Conservation (phyloP, 1,140 invertebrate genomes). For the Saccostrea glomerata region DNA sequence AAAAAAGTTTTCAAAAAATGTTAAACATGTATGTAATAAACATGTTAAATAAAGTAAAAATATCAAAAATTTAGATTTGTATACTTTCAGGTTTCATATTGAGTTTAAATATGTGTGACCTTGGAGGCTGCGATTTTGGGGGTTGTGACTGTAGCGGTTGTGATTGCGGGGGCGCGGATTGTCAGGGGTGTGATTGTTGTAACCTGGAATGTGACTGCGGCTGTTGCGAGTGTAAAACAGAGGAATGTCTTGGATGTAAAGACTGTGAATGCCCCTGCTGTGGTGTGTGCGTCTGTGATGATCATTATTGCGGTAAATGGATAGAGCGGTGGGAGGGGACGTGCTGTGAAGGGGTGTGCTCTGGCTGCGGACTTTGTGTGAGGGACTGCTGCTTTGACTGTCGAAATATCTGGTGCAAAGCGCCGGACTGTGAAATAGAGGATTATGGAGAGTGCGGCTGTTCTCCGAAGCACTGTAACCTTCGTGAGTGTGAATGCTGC, state of each 20-base stretch:
- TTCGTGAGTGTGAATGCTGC: neutral
- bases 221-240: neutral
- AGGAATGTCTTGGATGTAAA: neutral
- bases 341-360: neutral
- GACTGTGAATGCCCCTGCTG: neutral
- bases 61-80: neutral
- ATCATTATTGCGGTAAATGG: neutral
- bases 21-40: no score
- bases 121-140: neutral
- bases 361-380: neutral
- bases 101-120: neutral
- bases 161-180: neutral
- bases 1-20: neutral
- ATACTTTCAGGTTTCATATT: neutral
- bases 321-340: neutral
- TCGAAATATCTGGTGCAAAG: conserved; percentile 1
- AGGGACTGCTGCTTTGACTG: conserved; percentile 23
- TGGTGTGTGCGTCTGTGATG: neutral
- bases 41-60: neutral
- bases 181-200: neutral
- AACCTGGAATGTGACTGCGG: neutral
- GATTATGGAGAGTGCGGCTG: neutral
- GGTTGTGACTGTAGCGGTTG: neutral
- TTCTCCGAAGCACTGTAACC: neutral
- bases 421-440: neutral